Conservation (phyloP, 2,888 invertebrate genomes). For the Panopea generosa region DNA sequence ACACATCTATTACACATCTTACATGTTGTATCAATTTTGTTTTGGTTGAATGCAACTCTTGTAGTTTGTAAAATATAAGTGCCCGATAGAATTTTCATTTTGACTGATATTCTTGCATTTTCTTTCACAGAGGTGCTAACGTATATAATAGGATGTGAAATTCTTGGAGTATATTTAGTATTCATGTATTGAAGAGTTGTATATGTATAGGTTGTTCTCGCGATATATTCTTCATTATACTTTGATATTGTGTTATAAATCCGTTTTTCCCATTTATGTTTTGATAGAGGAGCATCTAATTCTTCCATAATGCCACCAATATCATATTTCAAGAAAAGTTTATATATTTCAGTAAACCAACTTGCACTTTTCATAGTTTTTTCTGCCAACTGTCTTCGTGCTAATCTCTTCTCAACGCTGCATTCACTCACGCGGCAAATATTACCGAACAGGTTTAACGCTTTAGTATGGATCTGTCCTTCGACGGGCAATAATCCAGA, state of each 20-base stretch:
- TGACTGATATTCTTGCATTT: too few species aligned
- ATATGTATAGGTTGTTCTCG: too few species aligned
- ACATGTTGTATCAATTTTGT: too few species aligned
- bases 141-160: too few species aligned
- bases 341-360: conserved; percentile 24
- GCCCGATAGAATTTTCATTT: too few species aligned
- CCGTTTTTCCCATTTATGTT: conserved; percentile 14
- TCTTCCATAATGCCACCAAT: background rate
- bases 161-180: too few species aligned
- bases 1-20: too few species aligned
- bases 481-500: conserved; percentile 25
- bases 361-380: conserved; percentile 18
- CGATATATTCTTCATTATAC: too few species aligned
- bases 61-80: too few species aligned
- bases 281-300: conserved; percentile 2
- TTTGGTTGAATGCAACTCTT: too few species aligned
- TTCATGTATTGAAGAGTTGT: too few species aligned
- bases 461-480: conserved; percentile 21
- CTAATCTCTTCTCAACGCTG: conserved; percentile 7
- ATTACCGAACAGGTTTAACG: conserved; percentile 17
- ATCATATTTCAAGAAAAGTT: conserved; percentile 22
- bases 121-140: too few species aligned
- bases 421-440: conserved; percentile 14
- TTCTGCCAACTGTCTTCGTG: conserved; percentile 11
- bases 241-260: conserved; percentile 1